Base-by-base conservation (phyloP, 2,888 invertebrate species). In the Apotomis turbidana region DNA sequence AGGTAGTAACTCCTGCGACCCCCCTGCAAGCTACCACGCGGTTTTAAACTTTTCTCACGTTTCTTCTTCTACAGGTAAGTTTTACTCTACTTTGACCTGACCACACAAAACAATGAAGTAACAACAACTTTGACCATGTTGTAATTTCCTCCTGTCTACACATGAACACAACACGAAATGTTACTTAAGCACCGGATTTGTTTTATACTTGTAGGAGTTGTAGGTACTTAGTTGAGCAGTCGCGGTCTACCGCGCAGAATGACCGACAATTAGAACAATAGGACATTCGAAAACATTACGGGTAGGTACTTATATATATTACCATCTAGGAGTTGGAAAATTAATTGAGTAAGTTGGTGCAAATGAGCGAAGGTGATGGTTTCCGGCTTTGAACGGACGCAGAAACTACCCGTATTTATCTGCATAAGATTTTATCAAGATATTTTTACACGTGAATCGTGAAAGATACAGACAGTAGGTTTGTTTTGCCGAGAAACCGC, bases 241-340 rank as follows among this genome's bases (percentile, higher is more conserved):
- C 55, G 49, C 66, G 66, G 71, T 36, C 36, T 12, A n/a, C 6
- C 15, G 38, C 15, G 3, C 41, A 55, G 60, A 67, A 36, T 71
- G 66, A 54, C 70, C 70, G 51, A 57, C 27, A 51, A 10, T 71
- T 49, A 38, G 46, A 71, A 71, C 70, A 71, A 66, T 70, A 46
- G 60, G 54, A 54, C 59, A 55, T 54, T 46, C 12, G 44, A 54
- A 46, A 54, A 66, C 46, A 55, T 64, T 64, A 38, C 49, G 27
- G 27, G 27, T 27, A 27, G 27, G 27, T 27, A 27, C 27, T 27
- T 27, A 27, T n/a, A n/a, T n/a, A 27, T 27, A 27, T 27, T 27
- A 27, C 27, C 27, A 27, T 27, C 27, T 27, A 27, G 27, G 27
- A 27, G 27, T 27, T 27, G 27, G 27, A 27, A 27, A 27, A 27